phyloP scores from a whole-genome alignment of 1,140 invertebrate genomes.

The Bombus difficillimus region DNA sequence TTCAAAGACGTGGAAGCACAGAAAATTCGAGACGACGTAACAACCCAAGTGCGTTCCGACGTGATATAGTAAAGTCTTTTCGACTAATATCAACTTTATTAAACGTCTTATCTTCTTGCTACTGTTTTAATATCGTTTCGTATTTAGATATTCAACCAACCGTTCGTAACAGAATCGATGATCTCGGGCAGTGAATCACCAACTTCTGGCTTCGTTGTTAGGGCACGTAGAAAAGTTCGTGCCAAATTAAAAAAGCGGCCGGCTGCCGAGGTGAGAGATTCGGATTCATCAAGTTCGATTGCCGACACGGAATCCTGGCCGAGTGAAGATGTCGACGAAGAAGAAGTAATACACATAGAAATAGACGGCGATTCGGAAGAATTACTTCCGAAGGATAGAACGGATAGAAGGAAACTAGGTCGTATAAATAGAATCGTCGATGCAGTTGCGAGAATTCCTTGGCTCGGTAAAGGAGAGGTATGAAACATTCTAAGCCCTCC shows the following conservation, averaged over 20 bases:
- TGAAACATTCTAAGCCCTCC: background rate
- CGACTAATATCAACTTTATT: background rate
- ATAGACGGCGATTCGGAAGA: constrained; percentile 59
- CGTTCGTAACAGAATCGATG: constrained; percentile 47
- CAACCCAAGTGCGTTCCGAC: constrained; percentile 73
- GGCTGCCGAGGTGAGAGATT: constrained; percentile 21
- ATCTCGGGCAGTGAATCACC: constrained; percentile 60
- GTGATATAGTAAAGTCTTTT: background rate
- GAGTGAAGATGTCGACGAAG: constrained; percentile 69
- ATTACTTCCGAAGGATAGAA: constrained; percentile 46
- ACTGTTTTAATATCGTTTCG: no score
- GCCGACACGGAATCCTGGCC: constrained; percentile 68
- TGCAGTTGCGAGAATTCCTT: constrained; percentile 65
- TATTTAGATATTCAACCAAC: constrained; percentile 74
- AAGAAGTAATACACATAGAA: constrained; percentile 68
- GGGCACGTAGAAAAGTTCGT: constrained; percentile 58
- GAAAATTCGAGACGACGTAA: constrained; percentile 77
- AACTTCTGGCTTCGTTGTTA: constrained; percentile 67
- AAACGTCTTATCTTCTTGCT: background rate
- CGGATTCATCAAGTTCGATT: constrained; percentile 64
- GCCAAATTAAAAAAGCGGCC: constrained; percentile 44
- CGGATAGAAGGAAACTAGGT: constrained; percentile 47
- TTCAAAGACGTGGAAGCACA: constrained; percentile 79
- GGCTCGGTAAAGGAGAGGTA: constrained; percentile 57
- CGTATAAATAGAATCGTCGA: constrained; percentile 65